Evolutionary conservation across 2,888 invertebrate species (phyloP).

Genomic region (Rotaria socialis): DNA sequence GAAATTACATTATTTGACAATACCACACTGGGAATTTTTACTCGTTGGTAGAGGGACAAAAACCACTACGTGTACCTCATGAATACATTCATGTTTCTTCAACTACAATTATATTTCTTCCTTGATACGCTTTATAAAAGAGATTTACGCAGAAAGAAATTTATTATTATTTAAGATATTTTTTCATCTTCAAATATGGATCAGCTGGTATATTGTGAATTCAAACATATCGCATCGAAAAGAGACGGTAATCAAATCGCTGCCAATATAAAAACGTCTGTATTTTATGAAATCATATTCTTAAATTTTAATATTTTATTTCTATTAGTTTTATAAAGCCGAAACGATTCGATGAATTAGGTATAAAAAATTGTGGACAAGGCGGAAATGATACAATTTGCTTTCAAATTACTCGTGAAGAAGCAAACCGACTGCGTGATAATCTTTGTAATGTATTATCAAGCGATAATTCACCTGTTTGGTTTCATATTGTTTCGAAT

Average conservation of each 20-base stretch:
- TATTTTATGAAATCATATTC: neutral
- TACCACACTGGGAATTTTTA: no score
- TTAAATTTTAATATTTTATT: neutral
- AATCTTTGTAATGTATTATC: neutral
- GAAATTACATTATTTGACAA: no score
- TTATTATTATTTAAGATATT: neutral
- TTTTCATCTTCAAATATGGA: neutral
- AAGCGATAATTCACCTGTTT: neutral
- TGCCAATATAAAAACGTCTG: neutral
- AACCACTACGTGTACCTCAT: no score
- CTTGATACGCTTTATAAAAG: neutral
- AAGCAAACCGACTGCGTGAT: neutral
- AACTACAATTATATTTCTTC: no score
- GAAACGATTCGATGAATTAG: neutral
- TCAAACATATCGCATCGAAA: neutral
- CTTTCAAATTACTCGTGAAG: neutral
- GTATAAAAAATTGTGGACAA: neutral
- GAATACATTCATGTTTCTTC: no score
- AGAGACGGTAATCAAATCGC: neutral
- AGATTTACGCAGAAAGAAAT: neutral
- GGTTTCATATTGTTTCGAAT: neutral
- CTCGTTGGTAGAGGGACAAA: no score
- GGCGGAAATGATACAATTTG: neutral
- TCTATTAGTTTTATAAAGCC: neutral
- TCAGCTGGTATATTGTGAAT: neutral